These are phyloP conservation scores for Lathamus discolor DNA, from an alignment of 2,113 vertebrate species.

Conservation along the genomic window DNA sequence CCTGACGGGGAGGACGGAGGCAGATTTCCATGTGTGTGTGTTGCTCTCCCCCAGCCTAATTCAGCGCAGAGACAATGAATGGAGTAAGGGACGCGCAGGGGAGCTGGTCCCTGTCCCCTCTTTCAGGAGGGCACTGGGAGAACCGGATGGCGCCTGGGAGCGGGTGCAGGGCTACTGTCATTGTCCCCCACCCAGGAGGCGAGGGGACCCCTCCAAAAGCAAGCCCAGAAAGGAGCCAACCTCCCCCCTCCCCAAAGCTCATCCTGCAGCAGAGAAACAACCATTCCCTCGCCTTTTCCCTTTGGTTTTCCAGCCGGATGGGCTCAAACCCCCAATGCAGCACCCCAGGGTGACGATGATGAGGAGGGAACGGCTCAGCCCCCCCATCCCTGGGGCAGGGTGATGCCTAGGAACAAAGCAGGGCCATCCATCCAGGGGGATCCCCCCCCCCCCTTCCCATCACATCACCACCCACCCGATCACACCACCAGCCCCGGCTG, in stretches of 20 bases:
- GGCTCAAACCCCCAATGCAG: neutral
- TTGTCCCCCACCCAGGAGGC: no score
- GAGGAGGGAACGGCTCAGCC: neutral
- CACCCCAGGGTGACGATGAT: neutral
- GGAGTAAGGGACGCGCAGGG: neutral
- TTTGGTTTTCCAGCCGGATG: neutral
- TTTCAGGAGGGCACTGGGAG: neutral
- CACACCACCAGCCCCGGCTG: slow-evolving; percentile 30
- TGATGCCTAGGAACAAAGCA: neutral
- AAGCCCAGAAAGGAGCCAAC: neutral
- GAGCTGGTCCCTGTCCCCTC: neutral
- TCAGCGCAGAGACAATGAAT: neutral
- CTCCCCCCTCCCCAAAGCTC: neutral
- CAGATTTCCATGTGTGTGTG: neutral
- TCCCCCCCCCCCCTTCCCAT: neutral
- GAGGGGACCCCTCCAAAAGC: neutral
- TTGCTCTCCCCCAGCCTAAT: neutral
- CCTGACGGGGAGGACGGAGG: neutral
- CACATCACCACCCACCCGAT: neutral
- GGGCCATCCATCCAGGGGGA: neutral
- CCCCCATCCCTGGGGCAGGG: neutral
- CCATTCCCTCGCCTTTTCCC: neutral
- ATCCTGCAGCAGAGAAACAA: neutral
- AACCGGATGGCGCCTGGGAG: neutral
- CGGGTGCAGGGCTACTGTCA: neutral